Percentiles rank a stretch among this genome's conserved stretches.
These are phyloP conservation scores for Phrynocephalus versicolor DNA, from an alignment of 2,113 vertebrate genomes.

Conservation along the genomic window DNA sequence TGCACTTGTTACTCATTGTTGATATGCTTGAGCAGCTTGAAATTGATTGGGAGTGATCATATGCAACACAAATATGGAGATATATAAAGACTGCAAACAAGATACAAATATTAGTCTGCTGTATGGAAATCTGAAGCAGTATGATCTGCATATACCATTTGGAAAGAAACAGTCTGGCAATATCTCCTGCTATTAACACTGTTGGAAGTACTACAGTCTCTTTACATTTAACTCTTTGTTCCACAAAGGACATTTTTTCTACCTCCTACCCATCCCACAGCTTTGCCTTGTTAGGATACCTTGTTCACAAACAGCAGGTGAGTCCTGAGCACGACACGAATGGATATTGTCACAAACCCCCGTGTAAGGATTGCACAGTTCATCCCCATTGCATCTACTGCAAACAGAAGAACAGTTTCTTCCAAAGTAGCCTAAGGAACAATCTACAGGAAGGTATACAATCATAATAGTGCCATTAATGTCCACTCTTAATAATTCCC, in stretches of 20 bases:
- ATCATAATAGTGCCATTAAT: background rate
- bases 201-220: background rate
- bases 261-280: background rate
- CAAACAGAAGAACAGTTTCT: conserved; percentile 34
- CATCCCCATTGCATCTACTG: conserved; percentile 13
- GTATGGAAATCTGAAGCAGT: background rate
- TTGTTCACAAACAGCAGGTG: conserved; percentile 24
- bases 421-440: conserved; percentile 36
- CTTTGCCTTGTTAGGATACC: background rate
- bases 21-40: too few species aligned
- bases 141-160: background rate
- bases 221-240: background rate
- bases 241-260: background rate
- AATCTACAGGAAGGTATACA: conserved; percentile 17
- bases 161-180: background rate
- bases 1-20: too few species aligned
- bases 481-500: background rate
- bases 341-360: conserved; percentile 25
- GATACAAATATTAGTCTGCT: background rate
- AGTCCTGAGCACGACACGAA: conserved; percentile 17
- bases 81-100: too few species aligned
- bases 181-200: background rate
- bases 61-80: too few species aligned
- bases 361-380: conserved; percentile 28
- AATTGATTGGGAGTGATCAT: too few species aligned